A percentile compares a stretch with the other conserved stretches of the same genome.
Conservation (phyloP, 2,113 vertebrate genomes). For the Myocastor coypus region DNA sequence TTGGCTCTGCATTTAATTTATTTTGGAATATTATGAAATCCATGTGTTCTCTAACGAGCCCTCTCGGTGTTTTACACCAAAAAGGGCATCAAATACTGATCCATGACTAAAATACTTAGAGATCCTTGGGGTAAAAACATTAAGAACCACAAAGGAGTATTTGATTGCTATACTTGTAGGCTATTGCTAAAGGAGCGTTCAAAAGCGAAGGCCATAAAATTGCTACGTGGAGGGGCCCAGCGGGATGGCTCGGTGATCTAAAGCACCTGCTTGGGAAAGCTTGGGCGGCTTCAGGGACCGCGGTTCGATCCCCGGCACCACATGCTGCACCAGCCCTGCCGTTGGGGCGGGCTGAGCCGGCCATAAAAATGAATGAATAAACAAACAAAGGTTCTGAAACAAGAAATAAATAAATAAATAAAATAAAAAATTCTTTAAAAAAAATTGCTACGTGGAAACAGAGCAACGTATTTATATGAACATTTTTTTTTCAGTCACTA, state of each 20-base stretch:
- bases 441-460: background rate
- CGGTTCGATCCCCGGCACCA: no score
- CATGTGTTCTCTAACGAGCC: background rate
- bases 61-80: conserved; percentile 10
- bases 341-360: no score
- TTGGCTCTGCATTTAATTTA: conserved; percentile 42
- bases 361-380: no score
- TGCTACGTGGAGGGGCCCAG: background rate
- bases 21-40: conserved; percentile 48
- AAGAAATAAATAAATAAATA: no score
- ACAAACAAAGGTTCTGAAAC: no score
- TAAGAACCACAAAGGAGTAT: conserved; percentile 35
- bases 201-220: background rate
- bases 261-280: no score
- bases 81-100: conserved; percentile 1
- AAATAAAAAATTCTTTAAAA: no score
- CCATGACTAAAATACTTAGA: conserved; percentile 9
- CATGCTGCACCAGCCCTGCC: no score
- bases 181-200: background rate
- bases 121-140: conserved; percentile 25
- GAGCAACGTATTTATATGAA: background rate
- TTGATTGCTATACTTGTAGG: background rate
- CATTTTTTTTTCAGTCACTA: background rate
- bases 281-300: no score
- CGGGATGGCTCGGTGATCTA: no score